Evolutionary conservation across 1,140 invertebrate genomes (phyloP).

Genomic region (Linepithema humile): DNA sequence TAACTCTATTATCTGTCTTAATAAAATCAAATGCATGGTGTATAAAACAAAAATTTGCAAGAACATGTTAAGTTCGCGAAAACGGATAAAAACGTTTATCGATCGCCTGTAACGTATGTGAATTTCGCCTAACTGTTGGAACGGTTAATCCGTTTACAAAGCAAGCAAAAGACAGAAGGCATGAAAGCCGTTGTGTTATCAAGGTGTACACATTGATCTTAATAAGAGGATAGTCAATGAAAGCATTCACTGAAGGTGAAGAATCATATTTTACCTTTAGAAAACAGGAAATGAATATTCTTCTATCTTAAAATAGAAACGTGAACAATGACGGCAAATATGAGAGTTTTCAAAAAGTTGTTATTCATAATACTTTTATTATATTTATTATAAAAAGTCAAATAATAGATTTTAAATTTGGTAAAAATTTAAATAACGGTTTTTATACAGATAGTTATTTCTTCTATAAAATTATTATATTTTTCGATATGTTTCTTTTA

Average conservation of each 20-base stretch:
- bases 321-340: not conserved
- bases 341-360: too few species aligned
- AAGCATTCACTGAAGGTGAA: not conserved
- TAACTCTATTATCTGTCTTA: not conserved
- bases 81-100: not conserved
- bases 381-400: too few species aligned
- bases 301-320: not conserved
- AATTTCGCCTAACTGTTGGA: constrained; percentile 25
- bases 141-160: constrained; percentile 5
- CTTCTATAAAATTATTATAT: too few species aligned
- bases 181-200: not conserved
- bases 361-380: too few species aligned
- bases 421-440: too few species aligned
- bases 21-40: not conserved
- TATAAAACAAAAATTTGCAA: not conserved
- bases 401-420: too few species aligned
- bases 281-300: not conserved
- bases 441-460: too few species aligned
- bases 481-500: too few species aligned
- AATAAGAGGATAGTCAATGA: not conserved
- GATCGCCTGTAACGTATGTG: constrained; percentile 16
- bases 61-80: not conserved
- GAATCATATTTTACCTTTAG: not conserved
- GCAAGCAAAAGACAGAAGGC: not conserved
- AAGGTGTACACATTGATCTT: constrained; percentile 17